phyloP scores from a whole-genome alignment of 2,113 vertebrate species.

The Podarcis cretensis region DNA sequence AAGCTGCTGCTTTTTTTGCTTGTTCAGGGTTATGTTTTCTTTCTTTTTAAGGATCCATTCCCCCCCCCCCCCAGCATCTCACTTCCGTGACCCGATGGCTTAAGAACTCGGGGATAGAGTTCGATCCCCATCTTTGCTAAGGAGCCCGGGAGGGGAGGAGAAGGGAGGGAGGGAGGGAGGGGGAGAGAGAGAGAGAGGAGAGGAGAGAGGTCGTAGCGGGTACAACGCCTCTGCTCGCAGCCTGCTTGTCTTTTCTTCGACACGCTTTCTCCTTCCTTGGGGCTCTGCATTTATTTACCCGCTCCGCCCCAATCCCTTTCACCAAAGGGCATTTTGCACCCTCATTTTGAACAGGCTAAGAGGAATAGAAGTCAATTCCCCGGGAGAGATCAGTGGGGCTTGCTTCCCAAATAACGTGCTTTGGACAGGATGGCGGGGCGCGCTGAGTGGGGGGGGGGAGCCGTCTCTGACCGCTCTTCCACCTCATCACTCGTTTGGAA shows the following conservation, averaged over 20 bases:
- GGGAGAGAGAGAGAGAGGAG: too few species aligned
- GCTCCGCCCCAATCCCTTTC: too few species aligned
- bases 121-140: not conserved
- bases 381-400: not conserved
- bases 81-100: not conserved
- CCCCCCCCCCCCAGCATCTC: rapidly evolving
- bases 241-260: not conserved
- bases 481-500: not conserved
- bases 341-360: not conserved
- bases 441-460: too few species aligned
- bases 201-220: not conserved
- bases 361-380: not conserved
- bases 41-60: not conserved
- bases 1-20: not conserved
- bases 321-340: not conserved
- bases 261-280: not conserved
- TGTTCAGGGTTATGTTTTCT: not conserved
- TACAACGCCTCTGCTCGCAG: not conserved
- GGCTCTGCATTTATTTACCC: not conserved
- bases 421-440: not conserved
- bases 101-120: not conserved
- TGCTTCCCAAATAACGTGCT: not conserved
- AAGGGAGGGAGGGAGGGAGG: not conserved
- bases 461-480: not conserved
- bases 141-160: not conserved